These are phyloP conservation scores for Coleophora flavipennella DNA, from an alignment of 2,888 invertebrate genomes.

Conservation along the genomic window DNA sequence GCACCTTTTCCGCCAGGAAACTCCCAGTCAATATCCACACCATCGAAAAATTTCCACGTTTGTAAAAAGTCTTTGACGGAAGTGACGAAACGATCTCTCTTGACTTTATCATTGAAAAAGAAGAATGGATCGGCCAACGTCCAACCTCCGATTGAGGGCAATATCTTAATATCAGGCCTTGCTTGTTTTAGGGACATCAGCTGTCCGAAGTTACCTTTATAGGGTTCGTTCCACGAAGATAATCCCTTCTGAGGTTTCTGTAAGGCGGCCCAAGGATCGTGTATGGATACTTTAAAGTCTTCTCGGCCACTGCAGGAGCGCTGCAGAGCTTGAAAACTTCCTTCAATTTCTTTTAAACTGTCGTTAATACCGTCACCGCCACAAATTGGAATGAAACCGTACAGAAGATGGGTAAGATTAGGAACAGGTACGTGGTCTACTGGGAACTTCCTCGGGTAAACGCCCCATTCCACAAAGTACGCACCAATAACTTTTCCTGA, in stretches of 20 bases:
- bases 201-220: constrained; percentile 66
- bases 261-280: constrained; percentile 65
- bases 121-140: constrained; percentile 65
- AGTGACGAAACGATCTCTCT: constrained; percentile 53
- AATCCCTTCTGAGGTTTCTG: constrained; percentile 64
- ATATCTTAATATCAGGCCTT: constrained; percentile 55
- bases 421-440: constrained; percentile 58
- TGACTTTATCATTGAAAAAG: constrained; percentile 53
- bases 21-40: constrained; percentile 67
- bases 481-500: constrained; percentile 63
- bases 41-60: constrained; percentile 68
- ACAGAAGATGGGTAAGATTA: constrained; percentile 58
- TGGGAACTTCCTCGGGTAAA: constrained; percentile 62
- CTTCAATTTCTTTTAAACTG: constrained; percentile 66
- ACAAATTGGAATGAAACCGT: constrained; percentile 64
- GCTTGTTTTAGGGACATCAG: constrained; percentile 63
- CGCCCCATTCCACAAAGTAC: constrained; percentile 67
- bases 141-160: constrained; percentile 64
- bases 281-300: constrained; percentile 63
- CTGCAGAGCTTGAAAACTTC: constrained; percentile 63
- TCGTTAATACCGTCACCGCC: constrained; percentile 67
- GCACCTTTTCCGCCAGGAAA: constrained; percentile 68
- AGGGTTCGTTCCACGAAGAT: constrained; percentile 63
- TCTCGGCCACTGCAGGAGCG: constrained; percentile 63
- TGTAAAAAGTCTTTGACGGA: constrained; percentile 62